Evolutionary conservation across 2,113 vertebrate species (phyloP).

Genomic region (Amia ocellicauda): DNA sequence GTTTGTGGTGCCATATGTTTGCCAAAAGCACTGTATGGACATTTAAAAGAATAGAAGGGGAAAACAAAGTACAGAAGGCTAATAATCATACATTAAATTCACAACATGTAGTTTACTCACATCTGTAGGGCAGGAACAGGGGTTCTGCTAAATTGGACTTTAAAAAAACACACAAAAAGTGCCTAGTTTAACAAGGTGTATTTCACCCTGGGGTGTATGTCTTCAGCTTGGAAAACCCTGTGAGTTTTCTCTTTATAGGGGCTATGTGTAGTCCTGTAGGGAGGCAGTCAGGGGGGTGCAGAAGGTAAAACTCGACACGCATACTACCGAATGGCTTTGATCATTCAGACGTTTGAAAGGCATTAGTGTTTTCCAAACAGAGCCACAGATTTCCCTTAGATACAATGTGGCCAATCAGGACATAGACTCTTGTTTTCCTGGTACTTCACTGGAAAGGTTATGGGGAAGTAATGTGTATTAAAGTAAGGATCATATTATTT

Average conservation of each 20-base stretch:
- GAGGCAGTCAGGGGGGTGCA: neutral
- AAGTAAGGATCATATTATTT: too few relatives aligned
- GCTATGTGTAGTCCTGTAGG: neutral
- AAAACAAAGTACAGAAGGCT: conserved; percentile 24
- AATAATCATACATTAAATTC: conserved; percentile 38
- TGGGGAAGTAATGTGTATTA: too few relatives aligned
- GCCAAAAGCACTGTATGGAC: neutral
- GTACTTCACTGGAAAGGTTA: too few relatives aligned
- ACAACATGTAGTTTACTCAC: conserved; percentile 30
- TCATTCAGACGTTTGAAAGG: neutral
- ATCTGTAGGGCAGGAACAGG: conserved; percentile 38
- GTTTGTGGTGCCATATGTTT: conserved; percentile 20
- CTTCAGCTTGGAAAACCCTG: conserved; percentile 9
- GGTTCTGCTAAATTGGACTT: conserved; percentile 34
- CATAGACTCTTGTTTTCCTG: neutral
- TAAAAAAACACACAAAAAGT: conserved; percentile 5
- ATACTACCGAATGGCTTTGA: too few relatives aligned
- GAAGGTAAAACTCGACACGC: neutral
- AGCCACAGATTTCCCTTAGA: neutral
- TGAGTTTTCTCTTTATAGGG: neutral
- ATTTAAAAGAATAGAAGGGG: conserved; percentile 7
- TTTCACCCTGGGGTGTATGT: conserved; percentile 26
- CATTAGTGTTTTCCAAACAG: neutral
- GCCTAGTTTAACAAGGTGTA: conserved; percentile 25
- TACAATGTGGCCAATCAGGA: neutral